These are phyloP conservation scores for Dynastes tityus DNA, from an alignment of 2,888 invertebrate species.

Conservation along the genomic window DNA sequence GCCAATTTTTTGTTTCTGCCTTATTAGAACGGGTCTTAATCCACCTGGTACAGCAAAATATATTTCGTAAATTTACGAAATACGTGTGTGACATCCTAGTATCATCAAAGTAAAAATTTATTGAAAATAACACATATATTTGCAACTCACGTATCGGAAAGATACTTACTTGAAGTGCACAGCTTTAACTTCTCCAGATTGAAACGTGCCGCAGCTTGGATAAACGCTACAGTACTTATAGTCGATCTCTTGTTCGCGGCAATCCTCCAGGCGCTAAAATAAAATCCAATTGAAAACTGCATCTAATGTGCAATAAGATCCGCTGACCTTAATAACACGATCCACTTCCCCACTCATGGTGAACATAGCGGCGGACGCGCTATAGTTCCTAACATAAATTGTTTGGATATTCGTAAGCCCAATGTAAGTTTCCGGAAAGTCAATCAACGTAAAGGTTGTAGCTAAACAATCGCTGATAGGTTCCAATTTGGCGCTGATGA, in stretches of 20 bases:
- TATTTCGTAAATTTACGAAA: no score
- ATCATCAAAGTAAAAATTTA: no score
- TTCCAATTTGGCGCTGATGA: constrained; percentile 66
- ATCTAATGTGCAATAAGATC: not conserved
- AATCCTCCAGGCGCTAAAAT: not conserved
- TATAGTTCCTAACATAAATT: constrained; percentile 42
- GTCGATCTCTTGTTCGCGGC: not conserved
- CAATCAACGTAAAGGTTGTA: constrained; percentile 55
- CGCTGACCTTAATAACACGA: constrained; percentile 4
- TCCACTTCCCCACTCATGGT: constrained; percentile 30
- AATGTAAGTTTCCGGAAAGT: constrained; percentile 47
- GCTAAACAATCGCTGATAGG: constrained; percentile 66
- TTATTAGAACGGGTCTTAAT: no score
- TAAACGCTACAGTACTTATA: constrained; percentile 24
- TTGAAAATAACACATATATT: no score
- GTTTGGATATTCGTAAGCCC: not conserved
- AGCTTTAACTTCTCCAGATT: constrained; percentile 35
- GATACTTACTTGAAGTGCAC: constrained; percentile 28
- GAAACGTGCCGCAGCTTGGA: constrained; percentile 29
- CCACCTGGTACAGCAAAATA: no score
- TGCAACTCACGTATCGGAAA: no score
- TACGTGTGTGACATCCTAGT: no score
- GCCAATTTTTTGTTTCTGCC: no score
- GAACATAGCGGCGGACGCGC: constrained; percentile 24
- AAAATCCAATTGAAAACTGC: not conserved